These are phyloP conservation scores for Spondyliosoma cantharus DNA, from an alignment of 2,797 vertebrate species.

Conservation along the genomic window DNA sequence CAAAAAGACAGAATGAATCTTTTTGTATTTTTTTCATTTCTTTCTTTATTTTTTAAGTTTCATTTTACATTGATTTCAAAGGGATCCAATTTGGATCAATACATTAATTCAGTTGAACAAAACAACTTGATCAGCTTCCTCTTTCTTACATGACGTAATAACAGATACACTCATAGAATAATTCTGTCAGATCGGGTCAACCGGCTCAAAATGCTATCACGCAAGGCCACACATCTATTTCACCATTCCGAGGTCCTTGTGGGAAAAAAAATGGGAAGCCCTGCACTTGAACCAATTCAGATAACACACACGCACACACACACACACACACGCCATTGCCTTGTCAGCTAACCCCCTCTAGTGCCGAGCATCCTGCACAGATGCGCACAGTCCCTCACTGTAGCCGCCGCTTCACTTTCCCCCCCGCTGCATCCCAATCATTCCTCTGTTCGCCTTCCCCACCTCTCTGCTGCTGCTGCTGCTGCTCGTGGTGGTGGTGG, in stretches of 20 bases:
- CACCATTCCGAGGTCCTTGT: conserved; percentile 7
- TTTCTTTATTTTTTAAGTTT: not conserved
- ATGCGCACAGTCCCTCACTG: conserved; percentile 71
- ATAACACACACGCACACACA: conserved; percentile 41
- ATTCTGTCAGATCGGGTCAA: not conserved
- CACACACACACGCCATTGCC: conserved; percentile 72
- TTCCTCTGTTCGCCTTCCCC: conserved; percentile 38
- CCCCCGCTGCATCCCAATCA: conserved; percentile 56
- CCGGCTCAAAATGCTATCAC: conserved; percentile 4
- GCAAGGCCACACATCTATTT: not conserved
- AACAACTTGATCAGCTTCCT: not conserved
- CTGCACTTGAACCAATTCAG: conserved; percentile 44
- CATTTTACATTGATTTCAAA: not conserved
- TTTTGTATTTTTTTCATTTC: not conserved
- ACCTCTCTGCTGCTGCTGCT: not conserved
- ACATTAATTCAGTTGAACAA: not conserved
- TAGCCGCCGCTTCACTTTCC: conserved; percentile 59
- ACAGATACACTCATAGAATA: not conserved
- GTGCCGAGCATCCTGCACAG: conserved; percentile 80
- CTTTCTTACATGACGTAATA: not conserved
- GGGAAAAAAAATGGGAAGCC: conserved; percentile 22
- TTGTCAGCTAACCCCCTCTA: conserved; percentile 86
- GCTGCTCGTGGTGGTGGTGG: no score
- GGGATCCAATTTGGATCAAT: not conserved
- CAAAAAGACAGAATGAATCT: not conserved